Evolutionary conservation across 2,888 invertebrate genomes (phyloP).

Genomic region (Cerceris rybyensis): DNA sequence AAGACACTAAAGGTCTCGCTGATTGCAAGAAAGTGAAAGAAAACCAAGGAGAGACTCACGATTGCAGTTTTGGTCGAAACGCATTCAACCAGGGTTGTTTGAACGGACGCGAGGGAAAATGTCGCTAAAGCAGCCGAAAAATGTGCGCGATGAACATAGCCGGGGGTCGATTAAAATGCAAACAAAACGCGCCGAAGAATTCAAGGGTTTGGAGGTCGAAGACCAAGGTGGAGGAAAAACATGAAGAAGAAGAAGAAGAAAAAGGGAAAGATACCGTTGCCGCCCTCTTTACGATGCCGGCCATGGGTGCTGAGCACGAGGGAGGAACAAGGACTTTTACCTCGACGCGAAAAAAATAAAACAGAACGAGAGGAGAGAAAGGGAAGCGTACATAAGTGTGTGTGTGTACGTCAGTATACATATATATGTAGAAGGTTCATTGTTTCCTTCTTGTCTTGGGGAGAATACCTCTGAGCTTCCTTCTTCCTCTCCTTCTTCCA

Average conservation of each 20-base stretch:
- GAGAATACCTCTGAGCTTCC: slow-evolving; percentile 25
- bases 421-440: slow-evolving; percentile 24
- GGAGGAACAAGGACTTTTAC: slow-evolving; percentile 10
- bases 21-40: no score
- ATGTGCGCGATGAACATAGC: slow-evolving; percentile 41
- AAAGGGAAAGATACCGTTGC: slow-evolving; percentile 1
- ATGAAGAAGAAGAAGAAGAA: neutral
- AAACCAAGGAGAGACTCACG: neutral
- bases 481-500: slow-evolving; percentile 8
- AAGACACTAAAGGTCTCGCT: no score
- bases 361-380: neutral
- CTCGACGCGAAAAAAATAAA: slow-evolving; percentile 17
- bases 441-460: slow-evolving; percentile 35
- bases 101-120: slow-evolving; percentile 1
- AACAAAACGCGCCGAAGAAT: slow-evolving; percentile 50
- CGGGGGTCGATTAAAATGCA: slow-evolving; percentile 65
- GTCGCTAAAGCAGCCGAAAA: slow-evolving; percentile 32
- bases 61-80: slow-evolving; percentile 18
- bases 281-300: neutral
- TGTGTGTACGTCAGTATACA: slow-evolving; percentile 4
- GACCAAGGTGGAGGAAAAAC: slow-evolving; percentile 12
- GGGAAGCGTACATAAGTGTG: neutral
- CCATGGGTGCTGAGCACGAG: slow-evolving; percentile 14
- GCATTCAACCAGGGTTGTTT: neutral
- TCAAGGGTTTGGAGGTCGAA: slow-evolving; percentile 18